phyloP scores from a whole-genome alignment of 2,113 vertebrate genomes.

The Mustelus asterias region DNA sequence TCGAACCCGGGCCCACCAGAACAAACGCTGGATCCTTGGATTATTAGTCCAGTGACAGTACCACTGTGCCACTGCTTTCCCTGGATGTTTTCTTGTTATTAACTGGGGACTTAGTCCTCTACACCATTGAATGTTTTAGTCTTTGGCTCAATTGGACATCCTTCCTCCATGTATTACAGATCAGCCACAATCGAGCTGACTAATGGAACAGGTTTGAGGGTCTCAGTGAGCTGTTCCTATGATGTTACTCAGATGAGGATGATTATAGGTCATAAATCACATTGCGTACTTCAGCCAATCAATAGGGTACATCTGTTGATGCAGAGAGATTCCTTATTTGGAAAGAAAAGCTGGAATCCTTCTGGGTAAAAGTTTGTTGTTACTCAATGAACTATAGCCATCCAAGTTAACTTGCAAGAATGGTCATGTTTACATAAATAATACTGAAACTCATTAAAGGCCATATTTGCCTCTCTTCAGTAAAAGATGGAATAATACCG shows the following conservation, averaged over 20 bases:
- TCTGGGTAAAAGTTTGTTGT: background rate
- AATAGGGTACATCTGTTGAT: background rate
- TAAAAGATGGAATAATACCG: background rate
- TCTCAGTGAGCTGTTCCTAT: background rate
- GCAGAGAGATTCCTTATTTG: background rate
- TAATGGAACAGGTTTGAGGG: background rate
- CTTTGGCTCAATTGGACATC: background rate
- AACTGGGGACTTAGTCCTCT: background rate
- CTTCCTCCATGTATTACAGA: background rate
- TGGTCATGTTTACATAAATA: background rate
- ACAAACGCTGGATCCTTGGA: too few relatives aligned
- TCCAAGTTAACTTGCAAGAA: background rate
- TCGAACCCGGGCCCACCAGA: too few relatives aligned
- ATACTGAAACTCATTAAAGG: background rate
- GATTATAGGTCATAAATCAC: background rate
- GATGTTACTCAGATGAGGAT: background rate
- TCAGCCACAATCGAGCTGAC: background rate
- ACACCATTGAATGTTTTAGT: background rate
- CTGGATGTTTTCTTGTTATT: background rate
- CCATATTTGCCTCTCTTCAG: background rate
- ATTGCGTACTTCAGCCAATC: background rate
- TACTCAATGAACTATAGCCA: background rate
- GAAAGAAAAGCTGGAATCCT: background rate
- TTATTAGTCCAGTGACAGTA: too few relatives aligned
- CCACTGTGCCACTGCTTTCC: too few relatives aligned